A percentile compares a stretch with the other conserved stretches of the same genome.
Conservation (phyloP, 2,113 vertebrate species). For the Corythaeola cristata region DNA sequence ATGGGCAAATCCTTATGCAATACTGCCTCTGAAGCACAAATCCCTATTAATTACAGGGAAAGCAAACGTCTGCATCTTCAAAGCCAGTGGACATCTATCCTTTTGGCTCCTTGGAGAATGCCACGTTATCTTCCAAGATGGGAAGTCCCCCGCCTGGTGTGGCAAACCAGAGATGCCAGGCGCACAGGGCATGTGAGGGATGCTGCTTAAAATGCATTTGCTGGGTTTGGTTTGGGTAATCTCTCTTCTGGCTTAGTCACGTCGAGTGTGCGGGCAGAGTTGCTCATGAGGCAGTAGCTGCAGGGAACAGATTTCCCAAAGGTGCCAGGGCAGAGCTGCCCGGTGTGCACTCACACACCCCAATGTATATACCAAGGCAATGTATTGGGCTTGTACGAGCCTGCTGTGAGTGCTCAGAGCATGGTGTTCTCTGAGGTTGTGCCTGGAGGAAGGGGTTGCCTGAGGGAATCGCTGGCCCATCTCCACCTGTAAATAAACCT, state of each 20-base stretch:
- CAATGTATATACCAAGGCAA: not conserved
- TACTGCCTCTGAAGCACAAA: not conserved
- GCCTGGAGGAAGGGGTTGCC: not conserved
- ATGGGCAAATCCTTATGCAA: not conserved
- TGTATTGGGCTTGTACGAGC: not conserved
- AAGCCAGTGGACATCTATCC: not conserved
- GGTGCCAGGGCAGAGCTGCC: not conserved
- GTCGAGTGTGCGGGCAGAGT: not conserved
- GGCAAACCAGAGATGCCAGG: not conserved
- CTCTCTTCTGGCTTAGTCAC: not conserved
- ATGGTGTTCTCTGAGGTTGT: not conserved
- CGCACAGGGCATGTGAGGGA: not conserved
- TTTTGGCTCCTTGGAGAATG: not conserved
- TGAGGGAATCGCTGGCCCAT: not conserved
- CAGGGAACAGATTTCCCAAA: not conserved
- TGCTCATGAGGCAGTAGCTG: not conserved
- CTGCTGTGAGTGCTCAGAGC: not conserved
- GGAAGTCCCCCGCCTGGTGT: not conserved
- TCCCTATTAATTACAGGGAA: not conserved
- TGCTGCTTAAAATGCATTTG: not conserved
- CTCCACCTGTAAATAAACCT: not conserved
- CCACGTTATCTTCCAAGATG: not conserved
- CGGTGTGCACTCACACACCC: accelerated
- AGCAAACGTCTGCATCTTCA: not conserved
- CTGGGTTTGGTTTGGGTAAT: not conserved